phyloP scores from a whole-genome alignment of 2,113 vertebrate species.

The Coregonus clupeaformis region DNA sequence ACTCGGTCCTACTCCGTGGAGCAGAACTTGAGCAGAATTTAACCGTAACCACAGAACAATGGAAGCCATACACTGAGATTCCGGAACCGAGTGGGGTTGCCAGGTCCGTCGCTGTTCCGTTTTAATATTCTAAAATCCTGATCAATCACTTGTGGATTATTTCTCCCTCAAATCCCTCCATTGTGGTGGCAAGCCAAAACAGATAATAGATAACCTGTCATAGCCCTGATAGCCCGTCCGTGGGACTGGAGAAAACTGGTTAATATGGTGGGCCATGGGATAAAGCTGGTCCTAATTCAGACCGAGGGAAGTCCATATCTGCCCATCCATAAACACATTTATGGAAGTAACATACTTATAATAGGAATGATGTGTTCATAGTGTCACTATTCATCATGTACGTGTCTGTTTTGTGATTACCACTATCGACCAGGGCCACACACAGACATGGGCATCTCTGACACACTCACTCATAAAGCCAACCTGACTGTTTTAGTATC shows the following conservation, averaged over 20 bases:
- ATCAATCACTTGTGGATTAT: slow-evolving; percentile 61
- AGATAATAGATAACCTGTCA: slow-evolving; percentile 5
- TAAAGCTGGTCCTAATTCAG: no score
- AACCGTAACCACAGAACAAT: slow-evolving; percentile 6
- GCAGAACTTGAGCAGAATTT: not conserved
- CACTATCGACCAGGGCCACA: not conserved
- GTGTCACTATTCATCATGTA: not conserved
- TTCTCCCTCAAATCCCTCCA: slow-evolving; percentile 48
- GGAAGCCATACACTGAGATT: slow-evolving; percentile 40
- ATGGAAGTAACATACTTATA: no score
- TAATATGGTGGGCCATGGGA: no score
- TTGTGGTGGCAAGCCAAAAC: slow-evolving; percentile 43
- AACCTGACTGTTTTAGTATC: no score
- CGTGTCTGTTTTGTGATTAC: not conserved
- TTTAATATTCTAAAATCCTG: slow-evolving; percentile 30
- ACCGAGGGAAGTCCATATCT: no score
- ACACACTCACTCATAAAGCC: slow-evolving; percentile 15
- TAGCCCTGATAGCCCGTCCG: no score
- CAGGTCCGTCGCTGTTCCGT: slow-evolving; percentile 20
- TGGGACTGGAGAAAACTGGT: no score
- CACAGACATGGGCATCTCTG: not conserved
- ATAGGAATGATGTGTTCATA: not conserved
- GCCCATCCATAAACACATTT: no score
- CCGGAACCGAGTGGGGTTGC: not conserved
- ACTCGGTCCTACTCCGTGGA: not conserved